Evolutionary conservation across 2,113 vertebrate genomes (phyloP).

Genomic region (Cheirogaleus medius): DNA sequence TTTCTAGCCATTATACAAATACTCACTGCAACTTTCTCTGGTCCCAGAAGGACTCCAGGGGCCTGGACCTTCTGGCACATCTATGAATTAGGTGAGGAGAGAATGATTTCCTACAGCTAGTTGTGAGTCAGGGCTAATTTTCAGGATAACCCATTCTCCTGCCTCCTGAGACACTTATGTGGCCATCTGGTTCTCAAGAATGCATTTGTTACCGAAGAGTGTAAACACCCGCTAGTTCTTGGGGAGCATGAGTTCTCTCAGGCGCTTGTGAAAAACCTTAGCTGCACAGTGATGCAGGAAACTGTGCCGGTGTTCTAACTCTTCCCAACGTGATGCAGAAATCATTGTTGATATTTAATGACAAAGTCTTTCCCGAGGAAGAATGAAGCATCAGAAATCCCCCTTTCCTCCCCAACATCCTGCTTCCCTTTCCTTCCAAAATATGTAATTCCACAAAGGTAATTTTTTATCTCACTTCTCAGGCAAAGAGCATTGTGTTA

Average conservation of each 20-base stretch:
- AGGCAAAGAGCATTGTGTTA: slow-evolving; percentile 35
- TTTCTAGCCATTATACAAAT: neutral
- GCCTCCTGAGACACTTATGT: neutral
- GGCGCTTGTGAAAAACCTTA: neutral
- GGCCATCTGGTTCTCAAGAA: neutral
- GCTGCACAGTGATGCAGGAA: neutral
- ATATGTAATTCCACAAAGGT: slow-evolving; percentile 11
- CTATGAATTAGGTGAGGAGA: slow-evolving; percentile 43
- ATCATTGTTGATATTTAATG: neutral
- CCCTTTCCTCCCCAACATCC: neutral
- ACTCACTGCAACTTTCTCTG: neutral
- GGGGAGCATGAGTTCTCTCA: neutral
- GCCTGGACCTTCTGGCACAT: neutral
- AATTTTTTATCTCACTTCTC: slow-evolving; percentile 45
- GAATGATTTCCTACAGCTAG: neutral
- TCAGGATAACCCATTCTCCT: neutral
- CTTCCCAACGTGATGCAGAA: slow-evolving; percentile 24
- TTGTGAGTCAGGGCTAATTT: neutral
- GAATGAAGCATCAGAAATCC: slow-evolving; percentile 43
- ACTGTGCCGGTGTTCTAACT: neutral
- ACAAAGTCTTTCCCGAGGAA: slow-evolving; percentile 49
- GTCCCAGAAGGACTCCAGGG: neutral
- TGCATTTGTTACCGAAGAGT: neutral
- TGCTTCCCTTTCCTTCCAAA: slow-evolving; percentile 41
- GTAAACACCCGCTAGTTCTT: neutral